These are phyloP conservation scores for Metopia argyrocephala DNA, from an alignment of 2,888 invertebrate genomes.

Conservation along the genomic window DNA sequence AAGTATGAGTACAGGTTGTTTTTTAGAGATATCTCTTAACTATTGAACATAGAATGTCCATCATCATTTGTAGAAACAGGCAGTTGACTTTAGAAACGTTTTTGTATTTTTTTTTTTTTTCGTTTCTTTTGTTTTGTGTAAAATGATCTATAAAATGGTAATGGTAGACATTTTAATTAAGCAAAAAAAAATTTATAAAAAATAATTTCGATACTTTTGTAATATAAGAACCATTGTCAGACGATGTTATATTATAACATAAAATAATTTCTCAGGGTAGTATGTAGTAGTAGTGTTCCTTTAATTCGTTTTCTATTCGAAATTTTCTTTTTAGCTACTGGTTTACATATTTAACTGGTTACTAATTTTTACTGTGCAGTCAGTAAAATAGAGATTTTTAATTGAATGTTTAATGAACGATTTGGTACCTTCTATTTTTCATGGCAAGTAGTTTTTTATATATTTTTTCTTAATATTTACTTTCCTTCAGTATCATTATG, in stretches of 20 bases:
- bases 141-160: neutral
- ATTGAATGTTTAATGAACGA: constrained; percentile 55
- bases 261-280: too few relatives aligned
- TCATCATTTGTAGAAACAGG: constrained; percentile 39
- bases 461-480: neutral
- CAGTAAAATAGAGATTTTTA: constrained; percentile 16
- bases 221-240: too few relatives aligned
- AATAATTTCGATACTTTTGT: too few relatives aligned
- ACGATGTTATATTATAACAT: too few relatives aligned
- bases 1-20: neutral
- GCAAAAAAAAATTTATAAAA: neutral
- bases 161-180: neutral
- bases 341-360: neutral
- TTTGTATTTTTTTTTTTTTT: too few relatives aligned
- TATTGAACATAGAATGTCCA: constrained; percentile 19
- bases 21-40: neutral
- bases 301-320: neutral
- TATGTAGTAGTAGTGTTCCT: too few relatives aligned
- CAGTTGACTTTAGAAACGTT: constrained; percentile 35
- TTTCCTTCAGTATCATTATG: neutral
- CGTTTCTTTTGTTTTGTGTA: neutral
- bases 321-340: neutral
- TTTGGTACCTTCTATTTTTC: constrained; percentile 34
- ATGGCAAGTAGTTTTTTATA: too few relatives aligned
- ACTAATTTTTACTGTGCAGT: neutral